Evolutionary conservation across 2,888 invertebrate species (phyloP).

Genomic region (Cataglyphis albicans): DNA sequence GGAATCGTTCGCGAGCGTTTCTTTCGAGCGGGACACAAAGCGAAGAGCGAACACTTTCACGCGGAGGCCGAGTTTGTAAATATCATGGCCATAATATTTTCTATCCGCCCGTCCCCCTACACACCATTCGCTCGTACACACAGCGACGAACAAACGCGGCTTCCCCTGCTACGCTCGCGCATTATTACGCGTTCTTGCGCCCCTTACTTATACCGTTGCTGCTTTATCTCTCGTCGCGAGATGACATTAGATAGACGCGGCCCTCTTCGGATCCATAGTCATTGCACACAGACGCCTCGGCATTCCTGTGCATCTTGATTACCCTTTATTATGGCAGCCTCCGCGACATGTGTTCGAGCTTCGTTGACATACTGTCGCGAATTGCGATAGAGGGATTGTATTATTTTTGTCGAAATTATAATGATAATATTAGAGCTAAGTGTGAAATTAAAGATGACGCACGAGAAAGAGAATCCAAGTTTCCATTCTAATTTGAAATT

Average conservation of each 20-base stretch:
- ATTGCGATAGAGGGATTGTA: constrained; percentile 23
- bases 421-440: constrained; percentile 16
- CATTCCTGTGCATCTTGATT: constrained; percentile 48
- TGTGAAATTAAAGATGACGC: neutral
- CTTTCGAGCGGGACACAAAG: constrained; percentile 74
- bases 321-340: constrained; percentile 33
- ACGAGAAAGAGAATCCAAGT: neutral
- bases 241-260: constrained; percentile 8
- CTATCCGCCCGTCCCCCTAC: constrained; percentile 68
- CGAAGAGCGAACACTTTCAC: constrained; percentile 83
- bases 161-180: constrained; percentile 37
- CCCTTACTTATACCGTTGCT: constrained; percentile 60
- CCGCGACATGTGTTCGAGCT: constrained; percentile 36
- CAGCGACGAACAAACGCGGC: neutral
- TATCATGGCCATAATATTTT: constrained; percentile 84
- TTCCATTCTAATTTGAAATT: neutral
- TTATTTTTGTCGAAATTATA: constrained; percentile 23
- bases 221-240: constrained; percentile 23
- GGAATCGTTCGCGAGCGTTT: constrained; percentile 70
- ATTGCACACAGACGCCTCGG: constrained; percentile 26
- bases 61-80: constrained; percentile 82
- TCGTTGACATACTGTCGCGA: constrained; percentile 47
- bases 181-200: constrained; percentile 63
- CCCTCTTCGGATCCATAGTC: constrained; percentile 37
- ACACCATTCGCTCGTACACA: constrained; percentile 43